These are phyloP conservation scores for Leucania comma DNA, from an alignment of 2,888 invertebrate genomes.

Conservation along the genomic window DNA sequence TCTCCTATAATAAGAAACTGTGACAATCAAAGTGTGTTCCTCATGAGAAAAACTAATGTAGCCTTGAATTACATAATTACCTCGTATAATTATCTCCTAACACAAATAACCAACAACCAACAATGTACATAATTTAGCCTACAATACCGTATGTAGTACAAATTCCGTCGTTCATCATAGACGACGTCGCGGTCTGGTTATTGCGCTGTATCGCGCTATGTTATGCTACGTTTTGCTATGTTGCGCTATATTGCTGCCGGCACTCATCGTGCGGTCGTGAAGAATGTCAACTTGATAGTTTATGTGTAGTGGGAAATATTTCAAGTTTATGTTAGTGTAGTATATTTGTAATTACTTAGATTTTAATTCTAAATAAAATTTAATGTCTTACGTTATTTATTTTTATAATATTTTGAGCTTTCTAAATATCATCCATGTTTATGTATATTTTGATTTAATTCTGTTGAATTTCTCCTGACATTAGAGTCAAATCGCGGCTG, in stretches of 20 bases:
- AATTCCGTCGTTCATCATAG: slow-evolving; percentile 63
- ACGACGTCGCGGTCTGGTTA: slow-evolving; percentile 60
- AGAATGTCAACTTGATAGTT: slow-evolving; percentile 53
- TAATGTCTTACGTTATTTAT: no score
- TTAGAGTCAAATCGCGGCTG: no score
- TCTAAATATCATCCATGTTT: no score
- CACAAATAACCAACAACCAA: slow-evolving; percentile 22
- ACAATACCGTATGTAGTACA: slow-evolving; percentile 42
- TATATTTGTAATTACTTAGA: background rate
- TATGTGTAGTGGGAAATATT: slow-evolving; percentile 7
- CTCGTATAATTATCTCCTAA: background rate
- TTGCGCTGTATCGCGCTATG: slow-evolving; percentile 25
- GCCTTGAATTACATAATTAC: no score
- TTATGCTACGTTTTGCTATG: slow-evolving; percentile 21
- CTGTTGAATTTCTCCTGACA: no score
- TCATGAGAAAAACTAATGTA: no score
- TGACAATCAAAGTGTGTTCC: no score
- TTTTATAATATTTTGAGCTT: background rate
- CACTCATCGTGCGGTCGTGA: slow-evolving; percentile 37
- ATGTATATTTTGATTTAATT: no score
- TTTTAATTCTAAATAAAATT: background rate
- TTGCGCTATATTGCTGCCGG: slow-evolving; percentile 35
- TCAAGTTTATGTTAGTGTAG: background rate
- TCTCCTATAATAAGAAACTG: no score
- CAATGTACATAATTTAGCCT: slow-evolving; percentile 54